phyloP scores from a whole-genome alignment of 2,797 vertebrate genomes.

The Danio tinwini region DNA sequence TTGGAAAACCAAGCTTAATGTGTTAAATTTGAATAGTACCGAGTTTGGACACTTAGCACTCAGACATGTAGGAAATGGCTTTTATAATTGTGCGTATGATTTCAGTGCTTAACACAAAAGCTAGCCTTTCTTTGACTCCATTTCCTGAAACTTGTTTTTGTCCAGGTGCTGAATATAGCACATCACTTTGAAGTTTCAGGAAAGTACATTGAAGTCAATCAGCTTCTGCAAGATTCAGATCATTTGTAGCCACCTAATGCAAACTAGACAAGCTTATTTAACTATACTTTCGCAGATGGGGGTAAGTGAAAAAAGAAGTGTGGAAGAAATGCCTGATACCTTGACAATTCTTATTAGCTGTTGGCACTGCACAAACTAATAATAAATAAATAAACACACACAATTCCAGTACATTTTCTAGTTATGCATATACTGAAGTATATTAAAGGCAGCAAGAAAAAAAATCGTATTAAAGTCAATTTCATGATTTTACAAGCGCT shows the following conservation, averaged over 20 bases:
- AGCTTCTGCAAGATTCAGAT: slow-evolving; percentile 34
- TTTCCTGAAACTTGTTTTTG: slow-evolving; percentile 62
- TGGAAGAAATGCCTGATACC: background rate
- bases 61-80: slow-evolving; percentile 50
- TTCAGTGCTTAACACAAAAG: slow-evolving; percentile 43
- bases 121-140: slow-evolving; percentile 37
- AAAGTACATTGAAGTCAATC: slow-evolving; percentile 61
- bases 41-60: slow-evolving; percentile 18
- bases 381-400: background rate
- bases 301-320: background rate
- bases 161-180: slow-evolving; percentile 18
- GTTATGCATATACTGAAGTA: background rate
- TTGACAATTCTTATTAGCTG: background rate
- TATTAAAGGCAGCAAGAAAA: background rate
- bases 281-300: slow-evolving; percentile 6
- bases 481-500: background rate
- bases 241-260: slow-evolving; percentile 1
- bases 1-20: slow-evolving; percentile 30
- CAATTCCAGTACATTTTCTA: background rate
- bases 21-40: slow-evolving; percentile 25
- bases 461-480: background rate
- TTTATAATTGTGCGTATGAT: slow-evolving; percentile 49
- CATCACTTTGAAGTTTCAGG: slow-evolving; percentile 55
- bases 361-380: background rate
- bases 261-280: slow-evolving; percentile 15